These are phyloP conservation scores for Pasiphila rectangulata DNA, from an alignment of 2,888 invertebrate genomes.

Conservation along the genomic window DNA sequence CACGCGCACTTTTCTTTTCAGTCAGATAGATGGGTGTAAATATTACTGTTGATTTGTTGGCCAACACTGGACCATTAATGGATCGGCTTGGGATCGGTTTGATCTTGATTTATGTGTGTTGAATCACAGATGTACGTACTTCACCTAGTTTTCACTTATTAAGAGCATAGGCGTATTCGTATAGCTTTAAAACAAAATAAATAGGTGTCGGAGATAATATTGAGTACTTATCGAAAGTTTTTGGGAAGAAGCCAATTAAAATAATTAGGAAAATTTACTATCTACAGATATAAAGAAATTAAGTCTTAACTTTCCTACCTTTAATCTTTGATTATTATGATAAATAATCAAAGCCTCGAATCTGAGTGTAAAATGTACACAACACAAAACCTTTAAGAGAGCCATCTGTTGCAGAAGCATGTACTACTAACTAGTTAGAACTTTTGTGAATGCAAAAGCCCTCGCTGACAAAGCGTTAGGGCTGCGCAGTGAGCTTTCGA, in stretches of 20 bases:
- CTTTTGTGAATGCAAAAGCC: constrained; percentile 12
- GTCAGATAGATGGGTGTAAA: constrained; percentile 23
- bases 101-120: constrained; percentile 30
- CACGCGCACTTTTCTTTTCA: constrained; percentile 5
- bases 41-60: constrained; percentile 33
- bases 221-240: too few species aligned
- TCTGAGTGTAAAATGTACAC: neutral
- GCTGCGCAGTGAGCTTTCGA: constrained; percentile 6
- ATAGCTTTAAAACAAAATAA: too few species aligned
- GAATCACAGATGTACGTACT: constrained; percentile 3
- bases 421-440: constrained; percentile 6
- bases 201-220: too few species aligned
- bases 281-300: too few species aligned
- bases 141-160: constrained; percentile 6
- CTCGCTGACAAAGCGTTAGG: neutral
- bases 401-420: constrained; percentile 10
- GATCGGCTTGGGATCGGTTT: constrained; percentile 16
- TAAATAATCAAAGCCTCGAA: too few species aligned
- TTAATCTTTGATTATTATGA: too few species aligned
- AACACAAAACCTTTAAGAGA: neutral
- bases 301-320: too few species aligned
- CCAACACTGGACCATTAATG: constrained; percentile 28
- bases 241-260: too few species aligned
- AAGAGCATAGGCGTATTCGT: too few species aligned
- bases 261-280: too few species aligned